Evolutionary conservation across 2,113 vertebrate species (phyloP), one percentile per base, ranked within the genome.

Genomic region (Rhegmatorhina hoffmannsi): DNA sequence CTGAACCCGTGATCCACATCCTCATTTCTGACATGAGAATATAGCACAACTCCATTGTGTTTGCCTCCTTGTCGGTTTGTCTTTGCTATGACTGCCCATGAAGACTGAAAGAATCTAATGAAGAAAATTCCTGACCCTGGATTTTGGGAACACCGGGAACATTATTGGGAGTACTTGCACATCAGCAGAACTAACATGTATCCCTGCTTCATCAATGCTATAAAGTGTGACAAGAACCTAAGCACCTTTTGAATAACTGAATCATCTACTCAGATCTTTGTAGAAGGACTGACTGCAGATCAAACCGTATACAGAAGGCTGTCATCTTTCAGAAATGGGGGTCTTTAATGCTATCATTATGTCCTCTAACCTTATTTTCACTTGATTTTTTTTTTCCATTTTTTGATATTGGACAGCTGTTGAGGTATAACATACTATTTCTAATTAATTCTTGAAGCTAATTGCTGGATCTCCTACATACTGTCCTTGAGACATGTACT

Each of bases 1-100:
- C 52, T 52, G 55, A 77, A 26, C 1, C 26, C 0, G 0, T 47
- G 20, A 44, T 18, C 23, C 6, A 0, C 23, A 17, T 64, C 17
- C 9, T 56, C 3, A 25, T 40, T 62, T 79, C 52, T 25, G 53
- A 14, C 33, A 33, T 1, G 13, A 6, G 2, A 82, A 33, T 34
- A 7, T 29, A 52, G 21, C 14, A 70, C 14, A 58, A 17, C 11
- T 66, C 11, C 40, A 36, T 53, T 1, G 0, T 53, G 63, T 36
- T 75, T 79, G 5, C 31, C 36, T 88, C 28, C 47, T 67, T 53
- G 40, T 53, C 38, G 25, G 28, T 85, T 75, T 82, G n/a, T 31
- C 25, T 75, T 82, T 75, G 15, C 31, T 50, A 1, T 68, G 67
- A 47, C 13, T 50, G 5, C 19, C 72, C 25, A 11, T 33, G 38